Percentiles rank a stretch among this genome's conserved stretches.
phyloP scores from a whole-genome alignment of 1,140 invertebrate species.

The Brachionus paranguensis region DNA sequence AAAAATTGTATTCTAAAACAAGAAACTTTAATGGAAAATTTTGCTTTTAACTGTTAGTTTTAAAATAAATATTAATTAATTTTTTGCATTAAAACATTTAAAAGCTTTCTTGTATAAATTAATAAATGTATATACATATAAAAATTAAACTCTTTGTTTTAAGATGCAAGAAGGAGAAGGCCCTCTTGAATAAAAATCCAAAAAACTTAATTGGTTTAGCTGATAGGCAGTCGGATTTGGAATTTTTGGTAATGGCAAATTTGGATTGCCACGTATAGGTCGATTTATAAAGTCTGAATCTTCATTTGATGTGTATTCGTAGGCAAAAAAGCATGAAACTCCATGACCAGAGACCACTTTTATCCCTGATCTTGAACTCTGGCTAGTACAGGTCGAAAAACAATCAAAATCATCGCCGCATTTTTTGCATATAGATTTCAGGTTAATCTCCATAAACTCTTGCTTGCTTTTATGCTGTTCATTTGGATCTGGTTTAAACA shows the following conservation, averaged over 20 bases:
- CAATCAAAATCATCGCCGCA: background rate
- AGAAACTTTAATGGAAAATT: background rate
- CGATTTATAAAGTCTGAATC: background rate
- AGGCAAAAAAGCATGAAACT: background rate
- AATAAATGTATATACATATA: background rate
- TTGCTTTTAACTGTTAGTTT: background rate
- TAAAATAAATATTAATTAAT: background rate
- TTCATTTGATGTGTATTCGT: conserved; percentile 13
- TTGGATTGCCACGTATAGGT: background rate
- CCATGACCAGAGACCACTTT: conserved; percentile 5
- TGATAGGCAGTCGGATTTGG: background rate
- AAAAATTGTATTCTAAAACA: background rate
- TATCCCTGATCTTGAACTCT: background rate
- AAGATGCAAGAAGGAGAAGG: background rate
- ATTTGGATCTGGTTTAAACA: background rate
- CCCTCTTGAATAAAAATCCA: conserved; percentile 10
- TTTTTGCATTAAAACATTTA: background rate
- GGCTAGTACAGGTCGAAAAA: background rate
- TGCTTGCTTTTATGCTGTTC: background rate
- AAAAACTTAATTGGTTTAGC: background rate
- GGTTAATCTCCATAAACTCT: background rate
- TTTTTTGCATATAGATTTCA: background rate
- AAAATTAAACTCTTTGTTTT: background rate
- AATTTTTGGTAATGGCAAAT: background rate
- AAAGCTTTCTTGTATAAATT: background rate